A percentile compares a stretch with the other conserved stretches of the same genome.
Evolutionary conservation across 2,888 invertebrate species (phyloP).

Genomic region (Listrodromus nycthemerus): DNA sequence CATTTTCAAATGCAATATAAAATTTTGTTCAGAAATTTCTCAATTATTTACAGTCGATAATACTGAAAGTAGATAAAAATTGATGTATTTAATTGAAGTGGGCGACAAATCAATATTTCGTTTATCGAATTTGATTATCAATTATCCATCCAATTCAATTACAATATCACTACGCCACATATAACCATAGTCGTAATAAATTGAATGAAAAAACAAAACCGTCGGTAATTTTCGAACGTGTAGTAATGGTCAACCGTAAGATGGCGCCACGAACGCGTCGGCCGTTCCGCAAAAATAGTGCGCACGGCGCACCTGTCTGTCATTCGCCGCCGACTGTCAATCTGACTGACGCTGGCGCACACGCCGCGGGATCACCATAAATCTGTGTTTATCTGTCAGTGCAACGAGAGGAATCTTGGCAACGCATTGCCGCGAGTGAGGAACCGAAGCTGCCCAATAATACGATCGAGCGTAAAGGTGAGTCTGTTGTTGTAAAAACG

Average conservation of each 20-base stretch:
- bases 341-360: slow-evolving; percentile 76
- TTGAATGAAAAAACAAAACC: background rate
- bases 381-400: slow-evolving; percentile 72
- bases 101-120: background rate
- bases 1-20: background rate
- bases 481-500: slow-evolving; percentile 22
- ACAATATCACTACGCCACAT: background rate
- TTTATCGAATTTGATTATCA: background rate
- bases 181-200: background rate
- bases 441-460: background rate
- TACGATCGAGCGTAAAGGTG: slow-evolving; percentile 23
- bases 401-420: slow-evolving; percentile 4
- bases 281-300: slow-evolving; percentile 61
- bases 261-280: slow-evolving; percentile 53
- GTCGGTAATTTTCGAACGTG: background rate
- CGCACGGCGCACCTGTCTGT: slow-evolving; percentile 77
- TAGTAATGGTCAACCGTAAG: slow-evolving; percentile 14
- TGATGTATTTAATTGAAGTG: background rate
- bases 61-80: background rate
- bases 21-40: background rate
- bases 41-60: slow-evolving; percentile 2
- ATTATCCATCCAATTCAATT: background rate
- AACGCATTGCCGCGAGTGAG: background rate
- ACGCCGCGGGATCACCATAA: slow-evolving; percentile 70
- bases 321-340: slow-evolving; percentile 77